A percentile compares a stretch with the other conserved stretches of the same genome.
Evolutionary conservation across 1,140 invertebrate species (phyloP).

Genomic region (Sarcophaga bullata): DNA sequence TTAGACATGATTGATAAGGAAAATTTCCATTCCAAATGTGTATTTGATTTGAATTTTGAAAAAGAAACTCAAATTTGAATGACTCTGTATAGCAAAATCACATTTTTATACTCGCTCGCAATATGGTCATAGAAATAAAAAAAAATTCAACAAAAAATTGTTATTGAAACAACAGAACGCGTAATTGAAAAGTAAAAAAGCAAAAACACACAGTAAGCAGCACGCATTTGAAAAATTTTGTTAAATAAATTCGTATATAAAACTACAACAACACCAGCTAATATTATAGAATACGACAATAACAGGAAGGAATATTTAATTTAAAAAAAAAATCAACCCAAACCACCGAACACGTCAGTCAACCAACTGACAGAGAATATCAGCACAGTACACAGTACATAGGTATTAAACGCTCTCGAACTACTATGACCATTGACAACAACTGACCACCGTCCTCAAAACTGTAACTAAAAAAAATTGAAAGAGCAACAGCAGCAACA

Average conservation of each 20-base stretch:
- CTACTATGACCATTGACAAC: too few species aligned
- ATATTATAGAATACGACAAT: conserved; percentile 30
- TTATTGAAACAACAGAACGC: neutral
- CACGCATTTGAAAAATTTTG: conserved; percentile 23
- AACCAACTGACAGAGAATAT: neutral
- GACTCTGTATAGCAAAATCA: too few species aligned
- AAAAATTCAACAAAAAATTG: too few species aligned
- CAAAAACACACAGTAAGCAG: neutral
- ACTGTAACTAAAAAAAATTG: neutral
- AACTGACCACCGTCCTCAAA: neutral
- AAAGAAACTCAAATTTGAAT: too few species aligned
- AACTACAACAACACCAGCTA: neutral
- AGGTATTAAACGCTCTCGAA: too few species aligned
- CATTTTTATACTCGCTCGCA: too few species aligned
- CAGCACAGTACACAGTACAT: neutral
- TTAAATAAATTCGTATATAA: neutral
- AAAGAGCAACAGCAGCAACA: too few species aligned
- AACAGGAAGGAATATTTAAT: conserved; percentile 48
- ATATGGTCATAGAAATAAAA: too few species aligned
- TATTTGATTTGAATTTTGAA: too few species aligned
- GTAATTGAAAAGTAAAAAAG: neutral
- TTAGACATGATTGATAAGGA: too few species aligned
- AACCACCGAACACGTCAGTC: neutral
- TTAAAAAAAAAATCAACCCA: conserved; percentile 24
- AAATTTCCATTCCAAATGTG: too few species aligned